Evolutionary conservation across 2,888 invertebrate genomes (phyloP), one percentile per base, ranked within the genome.

Genomic region (Rotaria sp.): DNA sequence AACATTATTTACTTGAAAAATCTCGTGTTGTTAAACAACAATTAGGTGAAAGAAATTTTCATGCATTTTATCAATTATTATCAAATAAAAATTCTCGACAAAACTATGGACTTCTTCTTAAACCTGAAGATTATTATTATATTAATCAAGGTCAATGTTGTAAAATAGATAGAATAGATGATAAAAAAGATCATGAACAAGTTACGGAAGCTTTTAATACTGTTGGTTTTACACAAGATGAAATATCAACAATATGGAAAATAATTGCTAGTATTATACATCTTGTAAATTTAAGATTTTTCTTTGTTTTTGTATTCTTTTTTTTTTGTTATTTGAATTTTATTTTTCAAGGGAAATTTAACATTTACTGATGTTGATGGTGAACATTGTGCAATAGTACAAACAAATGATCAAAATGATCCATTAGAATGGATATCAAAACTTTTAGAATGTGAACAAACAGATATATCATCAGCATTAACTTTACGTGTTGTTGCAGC

Each of bases 1-100:
- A 95, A 90, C 98, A 97, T 92, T 99, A 98, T 92, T 93, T 99
- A 85, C 93, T 99, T 88, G 98, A 99, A 92, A 99, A 99, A 93
- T 97, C 96, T 55, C 93, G 98, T 88, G 97, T 99, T 30, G 95
- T 97, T 87, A 93, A 94, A 89, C 95, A 97, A 91, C 97, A 98
- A 91, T 92, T 93, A 0, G 97, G 97, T 2, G 98, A 99, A 92
- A 93, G 98, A 89, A 98, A 97, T 92, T 99, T 98, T 92, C 98
- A 99, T 92, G 94, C 96, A 21, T 87, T 86, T 85, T 87, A 87
- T 41, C 87, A 90, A 90, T 92, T 98, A 86, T 92, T 98, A 86
- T 94, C 94, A 88, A 67, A 67, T 67, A 96, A 96, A 86, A 93
- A 94, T 84, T 93, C 93, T 87, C 96, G 96, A 89, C 92, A 96